Evolutionary conservation across 2,888 invertebrate species (phyloP), one percentile per base, ranked within the genome.

Genomic region (Melieria omissa): DNA sequence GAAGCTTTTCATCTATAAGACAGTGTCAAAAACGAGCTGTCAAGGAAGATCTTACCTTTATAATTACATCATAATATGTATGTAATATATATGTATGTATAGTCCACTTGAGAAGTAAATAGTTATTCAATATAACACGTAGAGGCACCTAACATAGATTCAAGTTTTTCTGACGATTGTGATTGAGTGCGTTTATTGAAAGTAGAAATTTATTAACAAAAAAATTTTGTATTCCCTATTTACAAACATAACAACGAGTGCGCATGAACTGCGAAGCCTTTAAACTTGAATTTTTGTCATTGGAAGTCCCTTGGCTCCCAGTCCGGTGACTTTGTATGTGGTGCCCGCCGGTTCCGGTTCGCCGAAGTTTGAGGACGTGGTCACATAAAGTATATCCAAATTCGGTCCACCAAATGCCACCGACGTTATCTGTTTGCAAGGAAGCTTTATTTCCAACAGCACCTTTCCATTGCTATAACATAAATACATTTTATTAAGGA

Each of bases 341-440:
- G 89, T 86, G 8, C 93, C 92, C 65, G 89, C 88, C 3, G 91
- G 85, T 45, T 80, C 49, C 3, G 83, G 81, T 73, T 81, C 79
- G 4, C 78, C 80, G 61, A 80, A 80, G 61, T 79, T 81, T n/a
- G 83, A 85, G 1, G 92, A 92, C 0, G 91, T 89, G 4, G 94
- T 94, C 58, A 93, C 93, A 84, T 89, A 94, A 69, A 94, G 86
- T 74, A 90, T 89, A 78, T 92, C 92, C 70, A 92, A 86, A 76
- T 89, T 87, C 5, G 89, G 87, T 0, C 94, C 94, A 3, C 94
- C 94, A 85, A 92, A 94, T 16, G 92, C 91, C 16, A 89, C 90
- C 0, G 93, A 93, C 1, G 94, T 94, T 62, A 90, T 89, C 82
- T 92, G 91, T n/a, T 90, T 89, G 12, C 90, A 90, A 0, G 94